Conservation (phyloP, 2,888 invertebrate genomes). For the Stenoptilia bipunctidactyla region DNA sequence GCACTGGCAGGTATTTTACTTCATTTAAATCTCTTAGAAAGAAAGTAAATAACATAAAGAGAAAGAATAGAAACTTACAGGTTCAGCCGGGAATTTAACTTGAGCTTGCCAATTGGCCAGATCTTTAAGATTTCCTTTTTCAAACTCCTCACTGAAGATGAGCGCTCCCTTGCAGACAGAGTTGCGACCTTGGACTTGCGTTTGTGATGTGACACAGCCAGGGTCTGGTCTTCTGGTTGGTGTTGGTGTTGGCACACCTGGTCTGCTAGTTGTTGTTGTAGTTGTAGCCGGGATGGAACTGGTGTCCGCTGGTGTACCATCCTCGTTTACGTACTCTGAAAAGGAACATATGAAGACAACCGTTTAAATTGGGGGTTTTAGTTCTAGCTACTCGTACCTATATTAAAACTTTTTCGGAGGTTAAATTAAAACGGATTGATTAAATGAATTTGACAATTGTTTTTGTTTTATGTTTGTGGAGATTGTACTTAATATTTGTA, state of each 20-base stretch:
- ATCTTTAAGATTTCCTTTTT: slow-evolving; percentile 28
- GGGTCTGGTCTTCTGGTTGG: slow-evolving; percentile 15
- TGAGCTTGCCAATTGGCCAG: slow-evolving; percentile 60
- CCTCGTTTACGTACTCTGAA: slow-evolving; percentile 46
- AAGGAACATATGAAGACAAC: no score
- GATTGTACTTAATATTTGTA: no score
- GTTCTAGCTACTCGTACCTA: no score
- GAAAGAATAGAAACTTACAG: slow-evolving; percentile 72
- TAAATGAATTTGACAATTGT: no score
- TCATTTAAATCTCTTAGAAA: no score
- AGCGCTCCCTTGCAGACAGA: slow-evolving; percentile 62
- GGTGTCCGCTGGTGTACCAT: slow-evolving; percentile 29
- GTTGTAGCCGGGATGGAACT: slow-evolving; percentile 14
- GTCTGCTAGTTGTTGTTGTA: slow-evolving; percentile 5
- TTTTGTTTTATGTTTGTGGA: no score
- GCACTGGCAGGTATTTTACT: no score
- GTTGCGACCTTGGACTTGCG: slow-evolving; percentile 28
- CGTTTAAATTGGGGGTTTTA: no score
- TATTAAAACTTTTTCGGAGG: no score
- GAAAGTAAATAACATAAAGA: no score
- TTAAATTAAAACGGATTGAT: no score
- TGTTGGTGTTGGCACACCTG: slow-evolving; percentile 1
- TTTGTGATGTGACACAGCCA: slow-evolving; percentile 28
- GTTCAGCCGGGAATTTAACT: slow-evolving; percentile 69
- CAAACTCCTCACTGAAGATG: slow-evolving; percentile 74